Base-by-base conservation (phyloP, 2,113 vertebrate genomes). In the Tapirus terrestris region DNA sequence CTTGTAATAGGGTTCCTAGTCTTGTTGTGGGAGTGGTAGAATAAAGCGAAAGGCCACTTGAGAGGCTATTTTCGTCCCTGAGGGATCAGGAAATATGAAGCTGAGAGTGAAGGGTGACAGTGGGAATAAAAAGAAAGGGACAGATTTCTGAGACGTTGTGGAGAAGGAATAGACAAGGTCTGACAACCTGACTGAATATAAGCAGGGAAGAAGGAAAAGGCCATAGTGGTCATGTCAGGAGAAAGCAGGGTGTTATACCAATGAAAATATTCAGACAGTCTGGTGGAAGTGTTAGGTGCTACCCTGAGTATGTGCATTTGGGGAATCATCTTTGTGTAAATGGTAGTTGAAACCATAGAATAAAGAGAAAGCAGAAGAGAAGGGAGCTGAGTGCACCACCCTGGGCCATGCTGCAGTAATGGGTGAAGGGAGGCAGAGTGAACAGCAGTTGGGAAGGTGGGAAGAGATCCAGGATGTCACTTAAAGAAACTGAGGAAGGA, bases 21-120 rank as follows among this genome's bases (percentile, higher is more conserved):
- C 87, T 95, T 92, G 89, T 93, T 79, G 31, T 77, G 90, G 87
- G 93, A 89, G 79, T 94, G 95, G 65, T 77, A 95, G 92, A 95
- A 86, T 96, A 68, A 25, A 95, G 70, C 21, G 17, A 89, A 97
- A 97, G 82, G 65, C 83, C 75, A 84, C 56, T 92, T 68, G 43
- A 96, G 91, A 93, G 79, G 81, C 89, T 97, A 85, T 96, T 96
- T 96, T 89, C 36, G 43, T 86, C 31, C 48, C 43, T 23, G 2
- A 1, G 85, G 85, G 80, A 96, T 96, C 72, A 77, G 85, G 95
- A 96, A 82, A 84, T 96, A 61, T 0, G 60, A 91, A 96, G 63
- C 82, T 67, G 61, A 97, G 89, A 65, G 72, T 73, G 45, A 68
- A 23, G 61, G 75, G 75, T 91, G n/a, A 84, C 43, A 56, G 18